Percentiles rank a stretch among this genome's conserved stretches.
phyloP scores from a whole-genome alignment of 2,113 vertebrate species.

The Neomonachus schauinslandi region DNA sequence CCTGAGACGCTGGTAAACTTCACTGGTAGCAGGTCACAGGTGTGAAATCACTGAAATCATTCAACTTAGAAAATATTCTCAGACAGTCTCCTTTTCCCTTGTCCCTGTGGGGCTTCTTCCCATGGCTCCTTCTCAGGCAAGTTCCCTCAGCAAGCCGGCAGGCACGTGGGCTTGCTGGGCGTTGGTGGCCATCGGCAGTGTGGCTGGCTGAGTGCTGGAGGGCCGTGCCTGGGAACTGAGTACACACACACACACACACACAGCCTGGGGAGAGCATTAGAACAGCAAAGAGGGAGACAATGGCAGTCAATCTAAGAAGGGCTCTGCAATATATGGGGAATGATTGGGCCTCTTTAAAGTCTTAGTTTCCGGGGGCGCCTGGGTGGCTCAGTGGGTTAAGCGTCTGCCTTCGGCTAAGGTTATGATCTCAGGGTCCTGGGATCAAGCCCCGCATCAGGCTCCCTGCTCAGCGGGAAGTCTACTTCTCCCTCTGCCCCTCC shows the following conservation, averaged over 20 bases:
- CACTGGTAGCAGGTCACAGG: neutral
- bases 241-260: neutral
- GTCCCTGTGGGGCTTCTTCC: too few species aligned
- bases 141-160: accelerated
- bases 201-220: too few species aligned
- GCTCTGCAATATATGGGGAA: neutral
- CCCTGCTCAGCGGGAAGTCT: too few species aligned
- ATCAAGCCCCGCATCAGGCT: neutral
- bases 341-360: neutral
- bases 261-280: neutral
- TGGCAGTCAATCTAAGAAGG: neutral
- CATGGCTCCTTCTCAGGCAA: accelerated
- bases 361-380: neutral
- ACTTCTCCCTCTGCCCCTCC: too few species aligned
- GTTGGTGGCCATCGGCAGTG: neutral
- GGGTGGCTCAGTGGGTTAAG: neutral
- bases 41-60: neutral
- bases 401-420: neutral
- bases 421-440: neutral
- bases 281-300: neutral
- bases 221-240: neutral
- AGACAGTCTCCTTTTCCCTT: too few species aligned
- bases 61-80: neutral
- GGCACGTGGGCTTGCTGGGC: neutral
- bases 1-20: too few species aligned